phyloP scores from a whole-genome alignment of 1,140 invertebrate species.

The Fopius arisanus region DNA sequence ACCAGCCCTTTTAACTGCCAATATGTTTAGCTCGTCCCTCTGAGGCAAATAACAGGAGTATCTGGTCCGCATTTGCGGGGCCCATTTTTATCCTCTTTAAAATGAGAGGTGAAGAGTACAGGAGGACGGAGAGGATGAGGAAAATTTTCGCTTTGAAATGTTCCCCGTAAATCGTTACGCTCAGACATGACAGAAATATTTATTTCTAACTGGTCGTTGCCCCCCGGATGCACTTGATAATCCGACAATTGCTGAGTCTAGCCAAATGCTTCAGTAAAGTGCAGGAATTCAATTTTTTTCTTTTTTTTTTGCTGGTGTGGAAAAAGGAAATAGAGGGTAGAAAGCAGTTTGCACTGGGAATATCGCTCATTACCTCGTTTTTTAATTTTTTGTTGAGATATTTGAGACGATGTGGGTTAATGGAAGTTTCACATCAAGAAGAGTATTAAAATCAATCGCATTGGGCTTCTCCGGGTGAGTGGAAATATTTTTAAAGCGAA shows the following conservation, averaged over 20 bases:
- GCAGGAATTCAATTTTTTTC: slow-evolving; percentile 3
- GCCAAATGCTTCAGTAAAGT: slow-evolving; percentile 2
- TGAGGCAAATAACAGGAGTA: not conserved
- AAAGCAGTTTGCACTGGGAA: not conserved
- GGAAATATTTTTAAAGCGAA: too few relatives aligned
- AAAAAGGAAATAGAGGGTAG: not conserved
- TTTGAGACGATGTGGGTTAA: not conserved
- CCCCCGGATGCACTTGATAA: slow-evolving; percentile 12
- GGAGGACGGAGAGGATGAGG: not conserved
- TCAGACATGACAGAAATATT: slow-evolving; percentile 2
- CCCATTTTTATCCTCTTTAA: not conserved
- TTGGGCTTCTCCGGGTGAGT: too few relatives aligned
- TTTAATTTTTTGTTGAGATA: not conserved
- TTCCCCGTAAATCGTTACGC: not conserved
- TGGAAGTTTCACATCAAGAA: not conserved
- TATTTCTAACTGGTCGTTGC: slow-evolving; percentile 14
- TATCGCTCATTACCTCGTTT: not conserved
- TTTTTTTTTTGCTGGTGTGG: not conserved
- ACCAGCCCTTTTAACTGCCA: slow-evolving; percentile 10
- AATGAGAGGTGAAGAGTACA: not conserved
- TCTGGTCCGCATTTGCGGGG: not conserved
- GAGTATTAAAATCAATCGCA: too few relatives aligned
- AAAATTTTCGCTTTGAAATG: not conserved
- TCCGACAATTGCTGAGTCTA: slow-evolving; percentile 10
- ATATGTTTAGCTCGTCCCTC: slow-evolving; percentile 1